Conservation (phyloP, 2,113 vertebrate species). For the Phaethon lepturus region DNA sequence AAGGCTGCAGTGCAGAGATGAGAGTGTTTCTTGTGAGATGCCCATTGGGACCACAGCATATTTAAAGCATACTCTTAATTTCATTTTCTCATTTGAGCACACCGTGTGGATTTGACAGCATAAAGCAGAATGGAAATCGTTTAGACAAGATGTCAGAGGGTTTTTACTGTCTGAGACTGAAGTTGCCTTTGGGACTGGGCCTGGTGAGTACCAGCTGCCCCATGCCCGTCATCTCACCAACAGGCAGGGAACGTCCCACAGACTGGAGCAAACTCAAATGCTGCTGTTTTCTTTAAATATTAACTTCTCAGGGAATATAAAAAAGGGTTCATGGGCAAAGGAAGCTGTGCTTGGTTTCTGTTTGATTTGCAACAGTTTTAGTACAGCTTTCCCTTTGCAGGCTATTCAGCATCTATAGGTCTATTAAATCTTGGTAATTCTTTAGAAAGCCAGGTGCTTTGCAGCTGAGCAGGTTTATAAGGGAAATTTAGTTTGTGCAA, state of each 20-base stretch:
- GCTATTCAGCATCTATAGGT: not conserved
- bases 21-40: not conserved
- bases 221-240: fast-evolving
- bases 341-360: not conserved
- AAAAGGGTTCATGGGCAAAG: not conserved
- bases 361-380: not conserved
- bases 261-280: not conserved
- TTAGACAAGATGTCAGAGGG: not conserved
- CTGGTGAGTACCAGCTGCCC: not conserved
- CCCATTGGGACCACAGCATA: not conserved
- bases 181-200: not conserved
- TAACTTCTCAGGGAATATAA: not conserved
- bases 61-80: not conserved
- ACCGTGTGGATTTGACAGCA: not conserved
- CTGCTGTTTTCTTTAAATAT: not conserved
- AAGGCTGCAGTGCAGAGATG: not conserved
- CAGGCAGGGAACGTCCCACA: not conserved
- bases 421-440: not conserved
- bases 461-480: not conserved
- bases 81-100: not conserved
- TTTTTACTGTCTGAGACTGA: not conserved
- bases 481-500: not conserved
- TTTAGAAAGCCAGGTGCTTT: not conserved
- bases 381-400: not conserved
- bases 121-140: not conserved